A percentile compares a stretch with the other conserved stretches of the same genome.
These are phyloP conservation scores for Solenodon paradoxus DNA, from an alignment of 2,113 vertebrate species.

Conservation along the genomic window DNA sequence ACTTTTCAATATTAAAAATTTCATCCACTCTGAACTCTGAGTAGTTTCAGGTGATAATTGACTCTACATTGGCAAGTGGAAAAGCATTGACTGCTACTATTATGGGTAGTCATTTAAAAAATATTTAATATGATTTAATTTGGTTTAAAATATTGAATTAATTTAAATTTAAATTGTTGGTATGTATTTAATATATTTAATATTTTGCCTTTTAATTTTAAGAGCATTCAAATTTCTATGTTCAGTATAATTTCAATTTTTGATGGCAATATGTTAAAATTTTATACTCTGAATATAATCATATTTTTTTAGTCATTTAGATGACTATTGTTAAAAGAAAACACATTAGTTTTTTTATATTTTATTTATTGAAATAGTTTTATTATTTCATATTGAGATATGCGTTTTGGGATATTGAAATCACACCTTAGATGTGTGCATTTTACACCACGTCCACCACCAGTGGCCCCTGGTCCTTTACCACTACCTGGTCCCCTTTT, in stretches of 20 bases:
- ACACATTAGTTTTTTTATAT: no score
- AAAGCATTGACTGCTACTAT: neutral
- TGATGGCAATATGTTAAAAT: neutral
- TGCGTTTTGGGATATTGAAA: no score
- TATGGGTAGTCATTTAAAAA: neutral
- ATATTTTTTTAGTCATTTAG: conserved; percentile 1
- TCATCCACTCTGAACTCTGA: neutral
- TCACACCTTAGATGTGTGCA: no score
- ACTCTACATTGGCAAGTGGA: neutral
- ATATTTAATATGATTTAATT: conserved; percentile 9
- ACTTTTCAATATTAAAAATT: conserved; percentile 24
- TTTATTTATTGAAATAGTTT: no score
- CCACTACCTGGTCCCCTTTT: no score
- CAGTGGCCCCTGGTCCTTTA: no score
- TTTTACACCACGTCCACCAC: no score
- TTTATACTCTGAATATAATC: neutral
- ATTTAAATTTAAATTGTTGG: neutral
- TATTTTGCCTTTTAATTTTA: conserved; percentile 41
- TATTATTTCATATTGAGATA: no score
- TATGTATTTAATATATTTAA: neutral
- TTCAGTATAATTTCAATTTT: conserved; percentile 15
- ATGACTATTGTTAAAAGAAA: neutral
- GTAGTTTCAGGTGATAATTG: neutral
- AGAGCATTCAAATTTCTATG: neutral
- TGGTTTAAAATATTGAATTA: conserved; percentile 18